Conservation (phyloP, 1,140 invertebrate genomes). For the Oppia nitens region DNA sequence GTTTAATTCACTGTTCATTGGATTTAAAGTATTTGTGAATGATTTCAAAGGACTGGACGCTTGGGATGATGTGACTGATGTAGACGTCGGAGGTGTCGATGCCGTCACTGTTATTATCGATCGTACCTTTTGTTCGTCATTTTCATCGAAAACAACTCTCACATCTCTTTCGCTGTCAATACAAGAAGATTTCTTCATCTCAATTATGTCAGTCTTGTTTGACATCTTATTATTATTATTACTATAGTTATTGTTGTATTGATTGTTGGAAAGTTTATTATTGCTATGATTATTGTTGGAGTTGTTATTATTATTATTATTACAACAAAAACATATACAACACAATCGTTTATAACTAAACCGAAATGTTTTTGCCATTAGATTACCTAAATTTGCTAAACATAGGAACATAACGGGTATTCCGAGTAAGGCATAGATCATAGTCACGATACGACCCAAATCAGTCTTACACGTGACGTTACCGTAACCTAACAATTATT, state of each 20-base stretch:
- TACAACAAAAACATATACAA: constrained; percentile 31
- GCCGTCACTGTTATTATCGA: not conserved
- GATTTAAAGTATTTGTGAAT: not conserved
- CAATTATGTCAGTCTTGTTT: too few species aligned
- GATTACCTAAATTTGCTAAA: constrained; percentile 81
- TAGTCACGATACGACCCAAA: constrained; percentile 79
- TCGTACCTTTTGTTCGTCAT: not conserved
- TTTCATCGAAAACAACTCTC: not conserved
- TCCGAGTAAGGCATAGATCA: constrained; percentile 86
- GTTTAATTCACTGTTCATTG: not conserved
- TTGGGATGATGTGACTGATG: not conserved
- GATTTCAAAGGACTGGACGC: not conserved
- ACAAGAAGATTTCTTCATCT: too few species aligned
- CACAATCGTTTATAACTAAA: constrained; percentile 65
- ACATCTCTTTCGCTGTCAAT: too few species aligned
- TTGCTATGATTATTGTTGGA: not conserved
- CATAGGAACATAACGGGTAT: constrained; percentile 86
- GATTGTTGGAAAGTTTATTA: not conserved
- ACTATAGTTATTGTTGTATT: not conserved
- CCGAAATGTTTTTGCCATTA: constrained; percentile 82
- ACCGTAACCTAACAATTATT: constrained; percentile 85
- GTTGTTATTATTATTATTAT: not conserved
- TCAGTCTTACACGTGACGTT: constrained; percentile 84
- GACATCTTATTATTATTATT: not conserved
- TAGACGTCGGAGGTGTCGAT: not conserved